Base-by-base conservation (phyloP, 1,140 invertebrate species). In the Plodia interpunctella region DNA sequence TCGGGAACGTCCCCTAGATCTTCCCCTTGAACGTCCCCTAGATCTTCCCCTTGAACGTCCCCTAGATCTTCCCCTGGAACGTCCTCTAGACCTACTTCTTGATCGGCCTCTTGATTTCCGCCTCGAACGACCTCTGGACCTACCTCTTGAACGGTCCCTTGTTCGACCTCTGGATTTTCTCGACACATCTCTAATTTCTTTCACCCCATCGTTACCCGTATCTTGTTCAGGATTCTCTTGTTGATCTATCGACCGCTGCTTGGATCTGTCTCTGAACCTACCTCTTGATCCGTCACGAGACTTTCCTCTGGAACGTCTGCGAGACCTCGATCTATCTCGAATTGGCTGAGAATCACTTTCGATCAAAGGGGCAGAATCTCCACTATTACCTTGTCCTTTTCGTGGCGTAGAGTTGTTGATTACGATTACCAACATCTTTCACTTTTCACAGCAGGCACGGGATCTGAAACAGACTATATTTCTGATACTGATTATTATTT, bases 31-130 rank as follows among this genome's bases (percentile, higher is more conserved):
- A 6, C 49, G 50, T 0, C 55, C 50, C 5, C 65, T 8, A n/a
- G 62, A 73, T 38, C 17, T 55, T 9, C 44, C 59, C n/a, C 63
- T 60, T 9, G 63, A 67, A 17, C n/a, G 52, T 0, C 52, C 57
- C 17, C 61, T 38, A 2, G 55, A 68, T 0, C 6, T n/a, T 38
- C 21, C 49, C 25, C 59, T 53, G 15, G 67, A 70, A 8, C 49
- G 38, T 0, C 51, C 49, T 11, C 62, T 19, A n/a, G 60, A 73
- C 50, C n/a, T 55, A 4, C 50, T 50, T 15, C 64, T 60, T 8
- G 62, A 69, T 20, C 18, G 56, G 0, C 52, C 58, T n/a, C 62
- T 44, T 2, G 59, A 70, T 11, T 13, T 63, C 0, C 53, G 57
- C 6, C 64, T 59, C 10, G 49, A 65, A 38, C 28, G 49, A 11